Percentiles rank a stretch among this genome's conserved stretches.
These are phyloP conservation scores for Microplitis demolitor DNA, from an alignment of 1,140 invertebrate genomes.

Conservation along the genomic window DNA sequence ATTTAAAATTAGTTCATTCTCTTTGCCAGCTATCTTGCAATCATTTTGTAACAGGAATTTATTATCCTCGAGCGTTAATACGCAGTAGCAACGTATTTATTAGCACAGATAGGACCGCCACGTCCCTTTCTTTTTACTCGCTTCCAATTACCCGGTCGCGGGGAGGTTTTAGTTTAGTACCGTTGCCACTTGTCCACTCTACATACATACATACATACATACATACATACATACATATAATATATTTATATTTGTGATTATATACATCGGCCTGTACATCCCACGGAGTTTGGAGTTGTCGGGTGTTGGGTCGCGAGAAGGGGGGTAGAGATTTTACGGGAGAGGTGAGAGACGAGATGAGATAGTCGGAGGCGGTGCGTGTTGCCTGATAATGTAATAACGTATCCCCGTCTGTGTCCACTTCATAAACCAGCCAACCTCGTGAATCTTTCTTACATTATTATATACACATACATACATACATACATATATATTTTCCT, in stretches of 20 bases:
- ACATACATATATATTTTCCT: not conserved
- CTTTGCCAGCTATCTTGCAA: conserved; percentile 26
- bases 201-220: conserved; percentile 1
- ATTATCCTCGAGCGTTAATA: conserved; percentile 45
- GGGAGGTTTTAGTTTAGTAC: conserved; percentile 37
- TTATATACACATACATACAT: not conserved
- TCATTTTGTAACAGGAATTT: conserved; percentile 49
- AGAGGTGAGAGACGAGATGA: conserved; percentile 28
- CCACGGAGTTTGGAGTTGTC: not conserved
- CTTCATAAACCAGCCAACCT: conserved; percentile 41
- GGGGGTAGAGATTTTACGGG: conserved; percentile 33
- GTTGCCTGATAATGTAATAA: conserved; percentile 57
- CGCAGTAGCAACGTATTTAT: conserved; percentile 55
- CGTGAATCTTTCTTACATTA: not conserved
- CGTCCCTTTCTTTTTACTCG: conserved; percentile 41
- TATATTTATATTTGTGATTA: conserved; percentile 3
- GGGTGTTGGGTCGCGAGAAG: not conserved
- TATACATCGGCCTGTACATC: conserved; percentile 15
- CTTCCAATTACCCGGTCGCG: conserved; percentile 44
- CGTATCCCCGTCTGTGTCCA: conserved; percentile 48
- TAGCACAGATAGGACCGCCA: conserved; percentile 46
- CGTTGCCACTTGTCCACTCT: conserved; percentile 1
- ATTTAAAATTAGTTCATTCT: conserved; percentile 6
- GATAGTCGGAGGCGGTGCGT: conserved; percentile 43
- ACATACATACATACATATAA: not conserved